Conservation (phyloP, 92 coral and sea anemone genomes). For the Micromussa lordhowensis region DNA sequence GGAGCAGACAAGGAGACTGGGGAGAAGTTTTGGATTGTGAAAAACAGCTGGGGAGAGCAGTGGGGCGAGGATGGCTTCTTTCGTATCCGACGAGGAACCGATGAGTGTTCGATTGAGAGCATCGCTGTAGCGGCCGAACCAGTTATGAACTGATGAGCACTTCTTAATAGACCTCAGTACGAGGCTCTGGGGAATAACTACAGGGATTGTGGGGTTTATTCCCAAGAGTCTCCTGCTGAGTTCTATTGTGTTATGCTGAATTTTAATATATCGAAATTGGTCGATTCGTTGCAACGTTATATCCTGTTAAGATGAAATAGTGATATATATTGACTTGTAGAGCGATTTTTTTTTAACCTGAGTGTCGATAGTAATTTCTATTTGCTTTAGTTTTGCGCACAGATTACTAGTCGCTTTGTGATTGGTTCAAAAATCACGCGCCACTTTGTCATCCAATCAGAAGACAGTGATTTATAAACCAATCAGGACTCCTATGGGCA, state of each 20-base stretch:
- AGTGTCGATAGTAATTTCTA: no score
- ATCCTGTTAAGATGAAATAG: neutral
- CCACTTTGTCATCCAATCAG: neutral
- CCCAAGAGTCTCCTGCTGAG: no score
- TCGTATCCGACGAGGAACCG: slow-evolving; percentile 76
- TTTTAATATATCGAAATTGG: no score
- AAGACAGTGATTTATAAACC: no score
- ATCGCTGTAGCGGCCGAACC: slow-evolving; percentile 68
- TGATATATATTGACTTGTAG: neutral
- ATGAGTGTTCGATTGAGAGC: slow-evolving; percentile 76
- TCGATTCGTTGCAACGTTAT: no score
- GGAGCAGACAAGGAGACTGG: slow-evolving; percentile 73
- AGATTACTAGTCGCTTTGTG: neutral
- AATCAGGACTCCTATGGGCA: neutral
- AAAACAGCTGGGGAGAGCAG: slow-evolving; percentile 76
- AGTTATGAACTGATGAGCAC: slow-evolving; percentile 20
- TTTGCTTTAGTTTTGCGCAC: no score
- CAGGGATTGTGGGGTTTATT: no score
- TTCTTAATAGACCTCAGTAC: no score
- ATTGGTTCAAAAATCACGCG: neutral
- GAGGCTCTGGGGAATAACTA: no score
- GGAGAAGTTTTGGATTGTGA: slow-evolving; percentile 82
- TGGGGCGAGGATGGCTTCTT: slow-evolving; percentile 83
- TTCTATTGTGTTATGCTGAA: no score
- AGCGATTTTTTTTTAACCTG: neutral